Evolutionary conservation across 2,888 invertebrate species (phyloP).

Genomic region (Brachyptera risi): DNA sequence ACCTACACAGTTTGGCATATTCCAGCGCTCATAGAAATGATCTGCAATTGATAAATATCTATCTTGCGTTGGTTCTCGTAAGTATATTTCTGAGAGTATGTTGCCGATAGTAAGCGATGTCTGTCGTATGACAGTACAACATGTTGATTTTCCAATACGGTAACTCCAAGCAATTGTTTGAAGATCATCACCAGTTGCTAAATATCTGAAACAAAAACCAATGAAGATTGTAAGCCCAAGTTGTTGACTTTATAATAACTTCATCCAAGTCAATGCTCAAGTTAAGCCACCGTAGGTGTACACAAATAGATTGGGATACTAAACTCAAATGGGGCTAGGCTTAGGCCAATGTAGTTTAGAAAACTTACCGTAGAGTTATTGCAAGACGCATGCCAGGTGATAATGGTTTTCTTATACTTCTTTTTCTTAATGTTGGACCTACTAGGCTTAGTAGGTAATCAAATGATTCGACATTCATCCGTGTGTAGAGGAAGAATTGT

Average conservation of each 20-base stretch:
- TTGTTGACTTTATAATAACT: background rate
- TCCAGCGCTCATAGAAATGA: constrained; percentile 38
- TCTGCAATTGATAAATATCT: constrained; percentile 29
- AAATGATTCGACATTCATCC: background rate
- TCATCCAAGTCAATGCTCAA: too few species aligned
- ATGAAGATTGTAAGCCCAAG: background rate
- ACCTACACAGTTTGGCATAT: constrained; percentile 41
- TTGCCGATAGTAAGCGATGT: background rate
- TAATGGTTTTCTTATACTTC: background rate
- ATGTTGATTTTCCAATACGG: constrained; percentile 1
- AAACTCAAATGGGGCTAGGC: too few species aligned
- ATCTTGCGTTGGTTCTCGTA: background rate
- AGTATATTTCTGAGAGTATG: background rate
- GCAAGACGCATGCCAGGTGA: background rate
- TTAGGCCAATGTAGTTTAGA: background rate
- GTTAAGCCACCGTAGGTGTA: too few species aligned
- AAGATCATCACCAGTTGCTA: constrained; percentile 10
- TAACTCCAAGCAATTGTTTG: background rate
- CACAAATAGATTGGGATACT: too few species aligned
- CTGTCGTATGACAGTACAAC: background rate
- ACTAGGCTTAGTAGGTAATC: background rate
- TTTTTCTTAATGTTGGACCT: background rate
- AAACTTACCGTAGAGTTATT: constrained; percentile 7
- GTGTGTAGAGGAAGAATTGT: constrained; percentile 8
- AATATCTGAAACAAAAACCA: constrained; percentile 43